Conservation (phyloP, 2,797 vertebrate species). For the Cynodonichthys magdalenae region DNA sequence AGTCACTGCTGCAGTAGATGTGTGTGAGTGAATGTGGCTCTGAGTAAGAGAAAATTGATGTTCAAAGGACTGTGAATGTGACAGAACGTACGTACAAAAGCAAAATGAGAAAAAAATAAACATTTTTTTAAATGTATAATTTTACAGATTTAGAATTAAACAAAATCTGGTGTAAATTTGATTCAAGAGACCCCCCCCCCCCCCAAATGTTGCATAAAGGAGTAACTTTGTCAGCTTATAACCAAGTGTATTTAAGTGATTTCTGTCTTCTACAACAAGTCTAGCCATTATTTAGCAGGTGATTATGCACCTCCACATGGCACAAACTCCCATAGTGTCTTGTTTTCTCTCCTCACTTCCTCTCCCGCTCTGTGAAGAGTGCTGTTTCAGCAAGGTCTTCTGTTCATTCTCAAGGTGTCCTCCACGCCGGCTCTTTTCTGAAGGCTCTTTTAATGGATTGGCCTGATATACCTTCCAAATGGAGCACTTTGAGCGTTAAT, state of each 20-base stretch:
- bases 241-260: conserved; percentile 22
- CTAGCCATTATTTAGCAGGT: conserved; percentile 90
- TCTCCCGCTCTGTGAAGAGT: conserved; percentile 85
- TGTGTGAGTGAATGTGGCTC: conserved; percentile 49
- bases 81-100: neutral
- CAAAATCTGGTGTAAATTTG: neutral
- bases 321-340: conserved; percentile 29
- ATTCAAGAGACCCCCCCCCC: neutral
- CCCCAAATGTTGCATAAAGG: conserved; percentile 1
- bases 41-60: conserved; percentile 18
- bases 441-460: conserved; percentile 98
- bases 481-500: conserved; percentile 99
- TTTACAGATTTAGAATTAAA: neutral
- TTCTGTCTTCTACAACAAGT: conserved; percentile 68
- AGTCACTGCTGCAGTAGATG: conserved; percentile 58
- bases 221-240: conserved; percentile 27
- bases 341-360: conserved; percentile 33
- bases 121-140: no score
- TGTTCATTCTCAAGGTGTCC: conserved; percentile 99
- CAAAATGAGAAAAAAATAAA: neutral
- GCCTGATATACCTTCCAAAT: conserved; percentile 99
- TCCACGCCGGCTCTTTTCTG: conserved; percentile 92
- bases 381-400: conserved; percentile 99
- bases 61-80: conserved; percentile 9
- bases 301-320: conserved; percentile 82